phyloP scores from a whole-genome alignment of 1,140 invertebrate species.

The Scaptomyza hsui region DNA sequence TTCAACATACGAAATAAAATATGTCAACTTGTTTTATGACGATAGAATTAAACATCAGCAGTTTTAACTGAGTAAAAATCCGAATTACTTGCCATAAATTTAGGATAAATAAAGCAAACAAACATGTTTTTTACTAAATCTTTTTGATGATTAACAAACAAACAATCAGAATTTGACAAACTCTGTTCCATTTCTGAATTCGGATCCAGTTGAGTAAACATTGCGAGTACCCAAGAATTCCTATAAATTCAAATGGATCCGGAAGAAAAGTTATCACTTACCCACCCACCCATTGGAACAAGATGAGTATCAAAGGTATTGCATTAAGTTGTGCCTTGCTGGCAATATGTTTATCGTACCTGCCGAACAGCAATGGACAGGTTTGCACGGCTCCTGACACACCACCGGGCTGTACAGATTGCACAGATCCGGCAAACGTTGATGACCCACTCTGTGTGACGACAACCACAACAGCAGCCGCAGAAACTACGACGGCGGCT shows the following conservation, averaged over 20 bases:
- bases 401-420: not conserved
- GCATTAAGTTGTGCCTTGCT: constrained; percentile 12
- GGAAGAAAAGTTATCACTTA: constrained; percentile 6
- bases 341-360: constrained; percentile 4
- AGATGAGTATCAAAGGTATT: constrained; percentile 13
- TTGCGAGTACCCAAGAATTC: not conserved
- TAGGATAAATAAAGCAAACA: not conserved
- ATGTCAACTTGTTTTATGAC: too few relatives aligned
- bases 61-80: not conserved
- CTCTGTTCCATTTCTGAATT: not conserved
- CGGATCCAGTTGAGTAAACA: not conserved
- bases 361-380: not conserved
- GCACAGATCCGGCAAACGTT: not conserved
- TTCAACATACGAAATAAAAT: too few relatives aligned
- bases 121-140: not conserved
- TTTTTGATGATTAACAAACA: too few relatives aligned
- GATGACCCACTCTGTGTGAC: not conserved
- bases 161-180: too few relatives aligned
- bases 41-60: too few relatives aligned
- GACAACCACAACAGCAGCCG: not conserved
- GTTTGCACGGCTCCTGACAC: not conserved
- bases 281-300: not conserved
- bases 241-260: constrained; percentile 5
- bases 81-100: too few relatives aligned
- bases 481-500: not conserved